A percentile compares a stretch with the other conserved stretches of the same genome.
These are phyloP conservation scores for Platycercus adscitus DNA, from an alignment of 2,113 vertebrate species.

Conservation along the genomic window DNA sequence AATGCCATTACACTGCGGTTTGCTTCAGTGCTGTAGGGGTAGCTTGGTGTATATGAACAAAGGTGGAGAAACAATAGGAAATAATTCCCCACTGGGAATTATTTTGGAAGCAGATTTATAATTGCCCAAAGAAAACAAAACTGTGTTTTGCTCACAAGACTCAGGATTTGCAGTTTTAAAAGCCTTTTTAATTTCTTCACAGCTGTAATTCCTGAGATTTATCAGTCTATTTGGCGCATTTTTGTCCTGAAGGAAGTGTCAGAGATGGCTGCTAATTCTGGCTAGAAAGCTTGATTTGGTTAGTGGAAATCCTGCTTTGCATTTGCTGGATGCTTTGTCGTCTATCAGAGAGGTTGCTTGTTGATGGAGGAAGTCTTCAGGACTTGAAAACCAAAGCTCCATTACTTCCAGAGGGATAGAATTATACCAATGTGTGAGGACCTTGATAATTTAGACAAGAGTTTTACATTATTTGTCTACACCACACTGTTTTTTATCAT, in stretches of 20 bases:
- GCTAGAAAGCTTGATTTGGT: neutral
- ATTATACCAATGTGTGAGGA: neutral
- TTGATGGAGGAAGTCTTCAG: neutral
- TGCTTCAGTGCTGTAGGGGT: neutral
- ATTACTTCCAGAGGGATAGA: neutral
- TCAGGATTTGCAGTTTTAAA: neutral
- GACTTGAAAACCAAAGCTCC: neutral
- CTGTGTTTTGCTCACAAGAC: neutral
- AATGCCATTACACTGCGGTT: accelerated
- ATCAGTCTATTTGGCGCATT: neutral
- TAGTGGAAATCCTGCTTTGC: neutral
- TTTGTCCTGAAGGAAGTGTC: neutral
- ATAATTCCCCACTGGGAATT: neutral
- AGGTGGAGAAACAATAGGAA: no score
- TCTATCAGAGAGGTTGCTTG: neutral
- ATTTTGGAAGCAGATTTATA: neutral
- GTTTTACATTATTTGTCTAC: neutral
- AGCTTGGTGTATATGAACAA: neutral
- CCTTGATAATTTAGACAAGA: neutral
- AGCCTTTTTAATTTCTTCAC: neutral
- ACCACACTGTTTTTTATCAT: neutral
- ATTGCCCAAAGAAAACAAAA: neutral
- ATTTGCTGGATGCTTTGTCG: neutral
- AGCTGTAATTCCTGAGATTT: neutral
- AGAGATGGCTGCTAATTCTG: neutral